Base-by-base conservation (phyloP, 2,888 invertebrate species). In the Sesia bembeciformis region DNA sequence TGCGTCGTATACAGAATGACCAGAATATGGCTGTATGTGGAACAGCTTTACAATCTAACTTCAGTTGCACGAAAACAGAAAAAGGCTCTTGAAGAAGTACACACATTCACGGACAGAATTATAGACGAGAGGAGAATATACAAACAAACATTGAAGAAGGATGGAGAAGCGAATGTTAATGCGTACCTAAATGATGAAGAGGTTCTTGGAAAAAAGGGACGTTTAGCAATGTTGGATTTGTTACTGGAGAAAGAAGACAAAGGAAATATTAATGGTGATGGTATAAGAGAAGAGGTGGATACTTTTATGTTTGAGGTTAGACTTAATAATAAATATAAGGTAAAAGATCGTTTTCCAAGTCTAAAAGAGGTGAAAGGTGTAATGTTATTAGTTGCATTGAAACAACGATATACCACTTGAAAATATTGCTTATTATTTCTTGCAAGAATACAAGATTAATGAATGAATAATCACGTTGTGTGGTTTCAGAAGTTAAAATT, bases 261-360 rank as follows among this genome's bases (percentile, higher is more conserved):
- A 58, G 92, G 91, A 1, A 72, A 82, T 56, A 77, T 94, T 38
- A 90, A 90, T 8, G 87, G 91, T 61, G 70, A 87, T 39, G 92
- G 93, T 54, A 91, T 94, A 52, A 84, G 92, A 55, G 92, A 93
- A 67, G 93, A 94, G 79, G 93, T 94, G 0, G 93, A 94, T 61
- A 94, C 94, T 0, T 93, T 94, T 62, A 91, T 93, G 91, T 94
- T 94, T 78, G 93, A 91, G 74, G 92, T 91, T 69, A 76, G 69
- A 40, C 23, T 23, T 23, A 23, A 23, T 23, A 23, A 23, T 23
- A 23, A 23, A 23, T 23, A 23, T 23, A 23, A 23, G n/a, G n/a
- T n/a, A n/a, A n/a, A n/a, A n/a, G n/a, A n/a, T n/a, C n/a, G 23
- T 23, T 23, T 23, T 23, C 23, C 23, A 23, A 23, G 23, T 23